Percentiles rank a stretch among this genome's conserved stretches.
phyloP scores from a whole-genome alignment of 2,113 vertebrate species.

The Rhineura floridana region DNA sequence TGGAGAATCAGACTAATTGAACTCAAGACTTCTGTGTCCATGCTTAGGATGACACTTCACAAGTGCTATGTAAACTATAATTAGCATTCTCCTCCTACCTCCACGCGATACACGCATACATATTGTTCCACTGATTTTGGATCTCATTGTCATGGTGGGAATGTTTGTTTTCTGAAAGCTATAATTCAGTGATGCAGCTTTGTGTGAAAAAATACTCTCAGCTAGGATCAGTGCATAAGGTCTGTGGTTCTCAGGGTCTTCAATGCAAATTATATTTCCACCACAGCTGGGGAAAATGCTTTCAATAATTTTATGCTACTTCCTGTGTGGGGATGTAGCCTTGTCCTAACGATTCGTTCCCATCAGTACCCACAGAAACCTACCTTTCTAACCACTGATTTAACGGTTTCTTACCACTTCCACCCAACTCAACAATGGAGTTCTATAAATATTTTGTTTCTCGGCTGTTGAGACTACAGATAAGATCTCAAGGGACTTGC shows the following conservation, averaged over 20 bases:
- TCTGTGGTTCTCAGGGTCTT: slow-evolving; percentile 65
- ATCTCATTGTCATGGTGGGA: neutral
- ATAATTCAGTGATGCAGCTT: slow-evolving; percentile 24
- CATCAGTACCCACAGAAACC: slow-evolving; percentile 88
- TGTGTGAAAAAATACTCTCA: slow-evolving; percentile 41
- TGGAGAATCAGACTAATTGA: neutral
- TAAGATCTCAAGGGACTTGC: slow-evolving; percentile 79
- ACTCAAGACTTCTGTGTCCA: neutral
- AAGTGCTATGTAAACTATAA: neutral
- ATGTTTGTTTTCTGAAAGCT: slow-evolving; percentile 22
- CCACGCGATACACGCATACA: slow-evolving; percentile 5
- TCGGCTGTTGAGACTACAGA: slow-evolving; percentile 72
- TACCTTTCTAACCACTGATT: slow-evolving; percentile 87
- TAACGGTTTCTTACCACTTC: slow-evolving; percentile 95
- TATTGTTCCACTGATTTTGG: slow-evolving; percentile 45
- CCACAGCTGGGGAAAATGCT: slow-evolving; percentile 79
- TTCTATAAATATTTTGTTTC: slow-evolving; percentile 66
- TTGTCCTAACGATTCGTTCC: slow-evolving; percentile 91
- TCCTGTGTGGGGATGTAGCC: slow-evolving; percentile 81
- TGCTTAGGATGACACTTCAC: neutral
- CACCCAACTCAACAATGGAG: slow-evolving; percentile 75
- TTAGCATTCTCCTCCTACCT: too few species aligned
- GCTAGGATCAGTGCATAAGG: slow-evolving; percentile 48
- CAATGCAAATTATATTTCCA: slow-evolving; percentile 68
- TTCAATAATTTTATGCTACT: slow-evolving; percentile 77